Percentiles rank a stretch among this genome's conserved stretches.
Evolutionary conservation across 1,140 invertebrate genomes (phyloP).

Genomic region (Archivesica marissinica): DNA sequence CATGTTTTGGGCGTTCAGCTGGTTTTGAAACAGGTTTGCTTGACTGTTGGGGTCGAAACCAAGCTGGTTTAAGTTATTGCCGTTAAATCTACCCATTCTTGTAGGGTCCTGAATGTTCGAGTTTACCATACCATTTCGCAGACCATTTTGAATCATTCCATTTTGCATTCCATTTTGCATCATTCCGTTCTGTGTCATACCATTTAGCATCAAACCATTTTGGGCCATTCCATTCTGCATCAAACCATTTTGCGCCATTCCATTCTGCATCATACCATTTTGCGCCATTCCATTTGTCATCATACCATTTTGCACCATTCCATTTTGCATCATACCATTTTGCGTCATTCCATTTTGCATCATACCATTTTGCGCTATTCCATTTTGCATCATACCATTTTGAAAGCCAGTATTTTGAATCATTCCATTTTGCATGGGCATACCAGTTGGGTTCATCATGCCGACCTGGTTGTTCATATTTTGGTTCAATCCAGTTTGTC

Average conservation of each 20-base stretch:
- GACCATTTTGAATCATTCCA: slow-evolving; percentile 27
- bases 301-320: slow-evolving; percentile 19
- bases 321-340: slow-evolving; percentile 20
- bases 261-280: not conserved
- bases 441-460: not conserved
- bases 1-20: slow-evolving; percentile 28
- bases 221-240: slow-evolving; percentile 6
- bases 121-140: slow-evolving; percentile 15
- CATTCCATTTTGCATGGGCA: slow-evolving; percentile 7
- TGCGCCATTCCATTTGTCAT: not conserved
- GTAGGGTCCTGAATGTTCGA: slow-evolving; percentile 17
- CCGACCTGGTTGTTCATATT: not conserved
- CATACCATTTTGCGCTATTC: not conserved
- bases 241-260: not conserved
- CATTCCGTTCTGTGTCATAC: slow-evolving; percentile 7
- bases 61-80: slow-evolving; percentile 29
- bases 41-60: slow-evolving; percentile 26
- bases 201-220: slow-evolving; percentile 20
- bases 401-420: not conserved
- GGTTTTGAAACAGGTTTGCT: slow-evolving; percentile 19
- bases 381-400: not conserved
- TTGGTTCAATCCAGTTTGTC: not conserved
- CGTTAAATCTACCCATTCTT: slow-evolving; percentile 21
- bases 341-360: slow-evolving; percentile 17
- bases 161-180: slow-evolving; percentile 29